Percentiles rank a stretch among this genome's conserved stretches.
Conservation (phyloP, 2,797 vertebrate genomes). For the Sebastes matsubarae region DNA sequence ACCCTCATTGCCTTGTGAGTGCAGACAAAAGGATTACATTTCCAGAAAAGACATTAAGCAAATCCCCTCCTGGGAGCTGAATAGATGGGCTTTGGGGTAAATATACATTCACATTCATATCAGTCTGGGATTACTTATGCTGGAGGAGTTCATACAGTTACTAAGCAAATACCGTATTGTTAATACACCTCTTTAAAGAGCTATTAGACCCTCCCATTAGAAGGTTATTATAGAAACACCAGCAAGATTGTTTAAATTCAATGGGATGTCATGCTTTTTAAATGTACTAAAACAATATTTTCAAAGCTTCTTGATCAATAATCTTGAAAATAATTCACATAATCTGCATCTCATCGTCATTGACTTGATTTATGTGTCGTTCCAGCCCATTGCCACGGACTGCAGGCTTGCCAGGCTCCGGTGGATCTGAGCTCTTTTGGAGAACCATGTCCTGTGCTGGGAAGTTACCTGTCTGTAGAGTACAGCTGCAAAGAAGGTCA, state of each 20-base stretch:
- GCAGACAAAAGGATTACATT: conserved; percentile 28
- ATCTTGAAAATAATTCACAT: neutral
- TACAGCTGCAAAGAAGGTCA: conserved; percentile 93
- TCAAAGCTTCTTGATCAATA: neutral
- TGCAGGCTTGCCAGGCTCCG: conserved; percentile 90
- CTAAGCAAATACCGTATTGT: conserved; percentile 6
- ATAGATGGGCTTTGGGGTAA: conserved; percentile 19
- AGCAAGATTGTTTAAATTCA: neutral
- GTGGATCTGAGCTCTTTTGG: conserved; percentile 85
- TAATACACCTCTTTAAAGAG: neutral
- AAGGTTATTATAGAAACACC: neutral
- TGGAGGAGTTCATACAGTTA: neutral
- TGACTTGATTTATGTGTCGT: conserved; percentile 7
- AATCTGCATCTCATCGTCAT: neutral
- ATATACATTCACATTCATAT: conserved; percentile 20
- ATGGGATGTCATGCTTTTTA: neutral
- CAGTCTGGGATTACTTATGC: conserved; percentile 8
- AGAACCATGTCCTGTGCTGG: conserved; percentile 86
- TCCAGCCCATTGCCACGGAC: conserved; percentile 89
- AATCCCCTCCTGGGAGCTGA: conserved; percentile 21
- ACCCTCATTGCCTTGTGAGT: neutral
- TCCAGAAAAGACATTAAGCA: conserved; percentile 3
- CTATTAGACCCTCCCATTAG: neutral
- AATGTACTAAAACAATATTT: neutral
- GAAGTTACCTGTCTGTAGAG: conserved; percentile 91